Percentiles rank a stretch among this genome's conserved stretches.
Conservation (phyloP, 2,888 invertebrate species). For the Melieria picta region DNA sequence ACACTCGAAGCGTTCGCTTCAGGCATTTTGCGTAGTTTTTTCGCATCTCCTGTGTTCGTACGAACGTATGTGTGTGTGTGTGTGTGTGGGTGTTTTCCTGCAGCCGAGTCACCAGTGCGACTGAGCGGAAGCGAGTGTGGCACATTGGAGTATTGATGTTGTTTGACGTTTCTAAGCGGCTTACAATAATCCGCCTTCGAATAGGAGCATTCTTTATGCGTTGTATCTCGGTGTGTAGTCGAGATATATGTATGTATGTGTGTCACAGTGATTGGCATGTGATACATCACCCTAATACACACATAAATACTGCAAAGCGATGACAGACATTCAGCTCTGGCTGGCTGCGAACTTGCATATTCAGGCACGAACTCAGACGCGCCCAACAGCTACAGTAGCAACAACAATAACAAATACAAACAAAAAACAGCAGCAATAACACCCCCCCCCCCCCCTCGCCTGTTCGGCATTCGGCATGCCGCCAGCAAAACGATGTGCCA, state of each 20-base stretch:
- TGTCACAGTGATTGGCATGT: constrained; percentile 19
- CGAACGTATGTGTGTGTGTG: not conserved
- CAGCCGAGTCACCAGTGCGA: not conserved
- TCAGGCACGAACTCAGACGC: too few relatives aligned
- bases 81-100: not conserved
- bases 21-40: not conserved
- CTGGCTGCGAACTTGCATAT: too few relatives aligned
- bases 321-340: too few relatives aligned
- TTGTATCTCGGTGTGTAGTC: not conserved
- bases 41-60: not conserved
- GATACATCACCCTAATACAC: constrained; percentile 18
- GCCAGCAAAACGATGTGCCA: too few relatives aligned
- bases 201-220: constrained; percentile 26
- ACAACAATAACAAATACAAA: too few relatives aligned
- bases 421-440: too few relatives aligned
- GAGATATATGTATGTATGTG: constrained; percentile 3
- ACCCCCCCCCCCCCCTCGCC: too few relatives aligned
- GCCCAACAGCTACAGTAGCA: too few relatives aligned
- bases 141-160: constrained; percentile 18
- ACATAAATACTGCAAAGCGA: not conserved
- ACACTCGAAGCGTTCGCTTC: constrained; percentile 2
- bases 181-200: constrained; percentile 29
- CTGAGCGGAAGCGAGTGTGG: not conserved
- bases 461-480: too few relatives aligned
- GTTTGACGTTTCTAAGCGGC: constrained; percentile 32